Evolutionary conservation across 2,113 vertebrate genomes (phyloP).

Genomic region (Mungos mungo): DNA sequence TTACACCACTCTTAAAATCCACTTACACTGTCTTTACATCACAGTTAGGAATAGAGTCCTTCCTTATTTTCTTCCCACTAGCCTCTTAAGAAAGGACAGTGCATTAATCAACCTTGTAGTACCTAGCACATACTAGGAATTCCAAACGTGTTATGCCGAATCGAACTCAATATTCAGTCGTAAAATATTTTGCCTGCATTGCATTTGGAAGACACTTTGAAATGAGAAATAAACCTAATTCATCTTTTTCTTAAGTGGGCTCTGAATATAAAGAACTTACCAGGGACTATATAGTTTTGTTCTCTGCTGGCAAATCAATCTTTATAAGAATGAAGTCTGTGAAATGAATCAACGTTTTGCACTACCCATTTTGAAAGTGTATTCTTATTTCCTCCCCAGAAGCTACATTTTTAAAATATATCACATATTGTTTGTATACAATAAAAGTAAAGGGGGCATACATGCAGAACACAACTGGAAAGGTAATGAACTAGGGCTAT

Average conservation of each 20-base stretch:
- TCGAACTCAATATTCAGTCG: neutral
- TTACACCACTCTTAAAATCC: neutral
- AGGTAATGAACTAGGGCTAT: neutral
- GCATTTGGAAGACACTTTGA: neutral
- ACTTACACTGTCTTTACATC: neutral
- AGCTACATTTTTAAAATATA: neutral
- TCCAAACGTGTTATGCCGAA: neutral
- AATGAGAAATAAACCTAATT: neutral
- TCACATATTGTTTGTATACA: neutral
- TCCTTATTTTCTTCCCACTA: neutral
- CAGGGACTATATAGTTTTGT: neutral
- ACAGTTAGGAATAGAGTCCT: neutral
- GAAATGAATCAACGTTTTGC: neutral
- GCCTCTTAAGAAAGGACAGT: neutral
- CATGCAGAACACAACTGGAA: neutral
- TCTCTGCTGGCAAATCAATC: neutral
- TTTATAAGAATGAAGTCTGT: neutral
- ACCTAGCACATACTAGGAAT: neutral
- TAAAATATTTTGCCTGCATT: conserved; percentile 14
- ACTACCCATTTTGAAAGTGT: neutral
- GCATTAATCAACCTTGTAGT: neutral
- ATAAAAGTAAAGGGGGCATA: neutral
- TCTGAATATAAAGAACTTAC: neutral
- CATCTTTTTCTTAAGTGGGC: neutral
- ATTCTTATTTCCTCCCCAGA: neutral